phyloP scores from a whole-genome alignment of 2,888 invertebrate genomes.

The Cantharis rustica region DNA sequence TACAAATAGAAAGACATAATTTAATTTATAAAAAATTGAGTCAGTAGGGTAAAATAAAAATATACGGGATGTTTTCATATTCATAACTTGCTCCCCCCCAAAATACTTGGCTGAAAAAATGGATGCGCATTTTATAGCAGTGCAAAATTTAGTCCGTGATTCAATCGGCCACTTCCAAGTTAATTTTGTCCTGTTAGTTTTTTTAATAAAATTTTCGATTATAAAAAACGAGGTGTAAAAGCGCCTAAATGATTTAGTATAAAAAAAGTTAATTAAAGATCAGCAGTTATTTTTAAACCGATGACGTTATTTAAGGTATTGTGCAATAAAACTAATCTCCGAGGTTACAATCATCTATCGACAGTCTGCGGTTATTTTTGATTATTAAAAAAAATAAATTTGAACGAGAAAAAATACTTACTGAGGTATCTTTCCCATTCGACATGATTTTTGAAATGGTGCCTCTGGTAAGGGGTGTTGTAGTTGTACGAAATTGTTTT shows the following conservation, averaged over 20 bases:
- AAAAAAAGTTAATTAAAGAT: background rate
- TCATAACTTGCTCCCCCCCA: background rate
- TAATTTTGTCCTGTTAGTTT: background rate
- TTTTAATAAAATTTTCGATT: background rate
- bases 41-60: background rate
- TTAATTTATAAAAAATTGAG: background rate
- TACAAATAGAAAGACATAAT: background rate
- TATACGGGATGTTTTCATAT: background rate
- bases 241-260: background rate
- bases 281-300: background rate
- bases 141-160: background rate
- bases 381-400: background rate
- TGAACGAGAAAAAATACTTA: conserved; percentile 52
- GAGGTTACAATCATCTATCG: background rate
- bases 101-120: background rate
- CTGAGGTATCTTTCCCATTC: conserved; percentile 62
- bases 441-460: conserved; percentile 45
- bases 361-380: background rate
- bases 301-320: background rate
- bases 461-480: conserved; percentile 57
- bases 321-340: background rate
- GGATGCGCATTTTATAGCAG: background rate
- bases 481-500: conserved; percentile 61
- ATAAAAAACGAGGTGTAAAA: background rate
- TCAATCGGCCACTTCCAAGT: background rate